Evolutionary conservation across 92 coral and sea anemone genomes (phyloP).

Genomic region (Palythoa caribaeorum): DNA sequence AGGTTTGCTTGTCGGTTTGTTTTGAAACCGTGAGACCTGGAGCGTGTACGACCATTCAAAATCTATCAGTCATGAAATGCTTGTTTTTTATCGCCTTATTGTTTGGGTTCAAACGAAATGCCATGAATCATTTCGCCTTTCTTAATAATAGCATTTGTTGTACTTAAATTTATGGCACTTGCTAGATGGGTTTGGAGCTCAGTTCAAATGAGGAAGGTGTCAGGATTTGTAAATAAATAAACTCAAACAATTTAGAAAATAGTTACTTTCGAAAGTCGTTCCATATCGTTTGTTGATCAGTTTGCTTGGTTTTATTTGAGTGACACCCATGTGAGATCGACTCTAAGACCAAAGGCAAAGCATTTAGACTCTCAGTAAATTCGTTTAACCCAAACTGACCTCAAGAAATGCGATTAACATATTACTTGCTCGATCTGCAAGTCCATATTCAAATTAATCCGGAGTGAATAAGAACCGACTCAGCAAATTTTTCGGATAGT

Average conservation of each 20-base stretch:
- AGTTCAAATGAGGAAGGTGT: not conserved
- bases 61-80: slow-evolving; percentile 23
- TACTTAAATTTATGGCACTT: not conserved
- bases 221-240: not conserved
- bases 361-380: slow-evolving; percentile 5
- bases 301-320: not conserved
- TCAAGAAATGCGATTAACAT: slow-evolving; percentile 4
- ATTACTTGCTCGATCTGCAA: not conserved
- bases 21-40: not conserved
- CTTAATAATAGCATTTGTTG: not conserved
- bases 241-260: not conserved
- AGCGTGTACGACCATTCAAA: slow-evolving; percentile 8
- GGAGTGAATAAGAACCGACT: not conserved
- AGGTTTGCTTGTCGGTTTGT: not conserved
- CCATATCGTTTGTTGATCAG: not conserved
- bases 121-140: not conserved
- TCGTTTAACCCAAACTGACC: slow-evolving; percentile 22
- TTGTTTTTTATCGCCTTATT: slow-evolving; percentile 9
- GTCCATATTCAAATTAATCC: not conserved
- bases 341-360: not conserved
- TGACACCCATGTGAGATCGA: not conserved
- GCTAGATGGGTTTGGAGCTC: not conserved
- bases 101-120: slow-evolving; percentile 16
- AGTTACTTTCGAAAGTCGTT: not conserved
- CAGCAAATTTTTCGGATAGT: not conserved